Evolutionary conservation across 2,113 vertebrate genomes (phyloP).

Genomic region (Erinaceus europaeus): DNA sequence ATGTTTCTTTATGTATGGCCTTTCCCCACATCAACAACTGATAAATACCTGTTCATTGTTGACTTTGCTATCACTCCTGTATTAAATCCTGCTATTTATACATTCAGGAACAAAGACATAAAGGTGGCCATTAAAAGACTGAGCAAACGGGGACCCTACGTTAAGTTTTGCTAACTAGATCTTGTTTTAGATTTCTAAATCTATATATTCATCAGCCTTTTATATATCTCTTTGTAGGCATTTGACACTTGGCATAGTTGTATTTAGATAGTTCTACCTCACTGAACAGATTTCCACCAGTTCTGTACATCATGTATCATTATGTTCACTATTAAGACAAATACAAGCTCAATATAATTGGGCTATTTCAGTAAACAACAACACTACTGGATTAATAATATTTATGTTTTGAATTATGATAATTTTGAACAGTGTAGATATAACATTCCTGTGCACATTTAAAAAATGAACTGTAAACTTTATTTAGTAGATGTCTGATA

Average conservation of each 20-base stretch:
- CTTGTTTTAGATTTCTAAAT: not conserved
- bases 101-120: slow-evolving; percentile 61
- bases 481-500: too few species aligned
- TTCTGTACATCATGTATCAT: not conserved
- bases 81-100: slow-evolving; percentile 57
- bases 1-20: slow-evolving; percentile 36
- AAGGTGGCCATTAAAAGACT: not conserved
- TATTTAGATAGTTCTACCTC: not conserved
- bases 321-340: not conserved
- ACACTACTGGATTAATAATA: not conserved
- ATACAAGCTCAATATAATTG: not conserved
- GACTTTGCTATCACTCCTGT: slow-evolving; percentile 27
- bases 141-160: not conserved
- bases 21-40: slow-evolving; percentile 12
- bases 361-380: not conserved
- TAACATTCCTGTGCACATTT: too few species aligned
- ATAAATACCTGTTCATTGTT: slow-evolving; percentile 24
- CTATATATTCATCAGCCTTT: not conserved
- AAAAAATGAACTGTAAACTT: too few species aligned
- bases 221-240: not conserved
- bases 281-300: not conserved
- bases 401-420: not conserved
- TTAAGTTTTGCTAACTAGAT: not conserved
- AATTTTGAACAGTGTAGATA: not conserved
- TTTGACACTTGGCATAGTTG: not conserved